Percentiles rank a stretch among this genome's conserved stretches.
Evolutionary conservation across 2,888 invertebrate genomes (phyloP).

Genomic region (Margaritifera margaritifera): DNA sequence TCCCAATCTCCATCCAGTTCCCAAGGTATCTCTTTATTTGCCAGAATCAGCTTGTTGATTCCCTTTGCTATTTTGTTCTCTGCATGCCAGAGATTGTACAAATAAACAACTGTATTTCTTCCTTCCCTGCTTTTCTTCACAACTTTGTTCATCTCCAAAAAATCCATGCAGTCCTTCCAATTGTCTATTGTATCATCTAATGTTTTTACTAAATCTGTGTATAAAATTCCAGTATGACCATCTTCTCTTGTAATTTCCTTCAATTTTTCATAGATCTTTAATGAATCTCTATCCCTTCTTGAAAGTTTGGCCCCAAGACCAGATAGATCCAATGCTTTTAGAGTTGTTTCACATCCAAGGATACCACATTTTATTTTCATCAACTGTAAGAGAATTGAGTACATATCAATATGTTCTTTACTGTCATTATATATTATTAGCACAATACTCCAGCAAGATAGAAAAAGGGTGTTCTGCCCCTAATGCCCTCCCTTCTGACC

Average conservation of each 20-base stretch:
- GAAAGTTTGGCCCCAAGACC: conserved; percentile 44
- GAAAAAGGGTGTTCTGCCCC: no score
- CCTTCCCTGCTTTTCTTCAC: conserved; percentile 37
- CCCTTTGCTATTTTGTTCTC: conserved; percentile 52
- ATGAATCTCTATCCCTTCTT: conserved; percentile 49
- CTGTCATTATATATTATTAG: neutral
- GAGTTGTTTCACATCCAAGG: conserved; percentile 49
- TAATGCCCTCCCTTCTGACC: no score
- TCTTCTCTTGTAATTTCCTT: conserved; percentile 49
- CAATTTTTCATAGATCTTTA: conserved; percentile 62
- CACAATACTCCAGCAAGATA: no score
- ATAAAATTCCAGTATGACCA: conserved; percentile 53
- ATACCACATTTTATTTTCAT: conserved; percentile 42
- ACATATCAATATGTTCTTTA: no score
- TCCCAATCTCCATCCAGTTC: conserved; percentile 49
- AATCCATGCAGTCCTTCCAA: conserved; percentile 24
- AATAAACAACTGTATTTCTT: conserved; percentile 38
- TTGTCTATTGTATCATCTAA: conserved; percentile 25
- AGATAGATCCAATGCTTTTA: conserved; percentile 37
- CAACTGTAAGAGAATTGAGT: conserved; percentile 34
- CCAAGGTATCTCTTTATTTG: conserved; percentile 30
- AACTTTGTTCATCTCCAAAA: conserved; percentile 48
- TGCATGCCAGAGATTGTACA: conserved; percentile 52
- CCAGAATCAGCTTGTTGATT: conserved; percentile 33
- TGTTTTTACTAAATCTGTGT: conserved; percentile 17